Percentiles rank a stretch among this genome's conserved stretches.
These are phyloP conservation scores for Sinosuthora webbiana DNA, from an alignment of 2,113 vertebrate species.

Conservation along the genomic window DNA sequence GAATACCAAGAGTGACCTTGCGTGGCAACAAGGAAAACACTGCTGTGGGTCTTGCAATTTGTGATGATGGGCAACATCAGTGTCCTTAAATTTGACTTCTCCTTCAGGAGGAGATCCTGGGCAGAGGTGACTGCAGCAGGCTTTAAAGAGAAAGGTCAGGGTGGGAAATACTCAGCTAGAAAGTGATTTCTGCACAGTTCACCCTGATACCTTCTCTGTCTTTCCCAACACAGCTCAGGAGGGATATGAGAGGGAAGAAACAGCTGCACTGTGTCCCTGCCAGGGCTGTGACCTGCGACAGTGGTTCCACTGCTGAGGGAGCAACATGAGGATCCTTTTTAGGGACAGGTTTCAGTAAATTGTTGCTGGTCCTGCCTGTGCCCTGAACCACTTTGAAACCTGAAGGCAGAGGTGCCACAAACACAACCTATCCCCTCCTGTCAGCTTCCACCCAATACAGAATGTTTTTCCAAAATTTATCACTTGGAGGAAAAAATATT, in stretches of 20 bases:
- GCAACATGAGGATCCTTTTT: fast-evolving
- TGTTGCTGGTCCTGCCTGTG: not conserved
- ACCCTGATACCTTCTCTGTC: not conserved
- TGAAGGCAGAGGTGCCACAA: not conserved
- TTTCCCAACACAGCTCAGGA: not conserved
- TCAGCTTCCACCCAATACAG: not conserved
- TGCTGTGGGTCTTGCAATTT: not conserved
- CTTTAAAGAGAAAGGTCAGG: not conserved
- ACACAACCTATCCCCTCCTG: not conserved
- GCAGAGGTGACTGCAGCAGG: not conserved
- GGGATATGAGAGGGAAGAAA: not conserved
- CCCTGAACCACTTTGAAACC: not conserved
- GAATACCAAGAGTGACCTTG: not conserved
- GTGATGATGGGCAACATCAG: not conserved
- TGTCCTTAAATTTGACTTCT: not conserved
- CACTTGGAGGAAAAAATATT: not conserved
- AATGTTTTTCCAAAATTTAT: not conserved
- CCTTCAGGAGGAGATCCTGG: not conserved
- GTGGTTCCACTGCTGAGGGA: not conserved
- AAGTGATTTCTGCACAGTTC: not conserved
- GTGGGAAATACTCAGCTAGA: not conserved
- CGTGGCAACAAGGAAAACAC: not conserved
- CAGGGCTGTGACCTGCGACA: not conserved
- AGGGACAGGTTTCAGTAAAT: not conserved
- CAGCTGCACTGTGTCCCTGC: not conserved